phyloP scores from a whole-genome alignment of 2,888 invertebrate genomes.

The Drosophila ezoana region DNA sequence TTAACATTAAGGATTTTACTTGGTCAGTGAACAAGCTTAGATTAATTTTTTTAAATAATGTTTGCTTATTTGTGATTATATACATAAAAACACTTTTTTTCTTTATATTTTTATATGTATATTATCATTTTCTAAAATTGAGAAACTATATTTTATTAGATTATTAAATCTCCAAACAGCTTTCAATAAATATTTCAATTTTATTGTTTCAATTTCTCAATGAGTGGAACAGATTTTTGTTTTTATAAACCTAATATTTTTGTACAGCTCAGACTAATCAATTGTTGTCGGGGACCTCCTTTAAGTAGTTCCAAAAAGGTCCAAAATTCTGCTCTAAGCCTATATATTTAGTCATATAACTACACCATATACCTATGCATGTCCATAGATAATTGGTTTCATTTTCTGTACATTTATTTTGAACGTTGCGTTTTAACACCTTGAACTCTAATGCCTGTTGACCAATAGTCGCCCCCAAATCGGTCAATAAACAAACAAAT shows the following conservation, averaged over 20 bases:
- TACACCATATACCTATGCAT: background rate
- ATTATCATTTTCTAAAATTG: no score
- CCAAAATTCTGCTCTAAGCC: background rate
- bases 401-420: conserved; percentile 28
- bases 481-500: conserved; percentile 81
- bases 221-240: no score
- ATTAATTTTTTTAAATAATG: no score
- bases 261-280: no score
- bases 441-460: conserved; percentile 42
- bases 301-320: background rate
- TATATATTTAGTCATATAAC: background rate
- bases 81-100: no score
- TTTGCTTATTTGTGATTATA: no score
- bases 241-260: no score
- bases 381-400: conserved; percentile 6
- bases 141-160: no score
- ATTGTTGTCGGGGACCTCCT: background rate
- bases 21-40: background rate
- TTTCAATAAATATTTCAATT: no score
- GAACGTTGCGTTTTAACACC: conserved; percentile 50
- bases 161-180: no score
- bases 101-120: no score
- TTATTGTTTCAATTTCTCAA: no score
- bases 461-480: conserved; percentile 71
- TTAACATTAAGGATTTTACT: background rate